Evolutionary conservation across 2,888 invertebrate genomes (phyloP).

Genomic region (Ectobius pallidus): DNA sequence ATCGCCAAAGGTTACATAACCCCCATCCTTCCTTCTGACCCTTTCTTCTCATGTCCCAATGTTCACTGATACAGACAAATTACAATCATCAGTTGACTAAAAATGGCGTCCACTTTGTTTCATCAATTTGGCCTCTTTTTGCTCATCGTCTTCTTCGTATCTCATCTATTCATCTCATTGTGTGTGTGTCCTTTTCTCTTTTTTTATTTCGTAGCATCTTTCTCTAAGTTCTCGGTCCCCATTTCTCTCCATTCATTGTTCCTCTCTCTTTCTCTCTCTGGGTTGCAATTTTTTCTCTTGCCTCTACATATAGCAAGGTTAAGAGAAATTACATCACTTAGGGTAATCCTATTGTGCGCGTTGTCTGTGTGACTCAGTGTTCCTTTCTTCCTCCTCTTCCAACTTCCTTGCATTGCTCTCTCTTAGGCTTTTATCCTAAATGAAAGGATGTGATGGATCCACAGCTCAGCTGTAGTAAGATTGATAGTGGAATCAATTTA

Average conservation of each 20-base stretch:
- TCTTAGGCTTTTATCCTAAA: slow-evolving; percentile 37
- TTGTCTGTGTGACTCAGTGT: slow-evolving; percentile 17
- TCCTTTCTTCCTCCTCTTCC: not conserved
- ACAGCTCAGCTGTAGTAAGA: slow-evolving; percentile 24
- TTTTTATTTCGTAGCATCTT: too few species aligned
- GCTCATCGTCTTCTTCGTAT: slow-evolving; percentile 27
- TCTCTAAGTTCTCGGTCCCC: too few species aligned
- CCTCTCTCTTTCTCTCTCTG: slow-evolving; percentile 20
- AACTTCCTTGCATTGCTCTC: not conserved
- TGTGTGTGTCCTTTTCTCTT: slow-evolving; percentile 17
- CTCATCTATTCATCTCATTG: slow-evolving; percentile 38
- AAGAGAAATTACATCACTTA: slow-evolving; percentile 39
- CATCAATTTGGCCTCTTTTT: slow-evolving; percentile 33
- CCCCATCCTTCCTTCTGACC: not conserved
- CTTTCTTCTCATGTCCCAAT: not conserved
- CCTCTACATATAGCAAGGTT: slow-evolving; percentile 27
- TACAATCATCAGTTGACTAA: slow-evolving; percentile 31
- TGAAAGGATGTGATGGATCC: slow-evolving; percentile 34
- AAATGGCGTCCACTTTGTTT: slow-evolving; percentile 32
- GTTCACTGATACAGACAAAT: slow-evolving; percentile 29
- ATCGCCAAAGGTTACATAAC: slow-evolving; percentile 26
- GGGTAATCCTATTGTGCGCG: slow-evolving; percentile 38
- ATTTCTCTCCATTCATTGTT: not conserved
- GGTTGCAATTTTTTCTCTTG: slow-evolving; percentile 12
- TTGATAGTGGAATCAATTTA: slow-evolving; percentile 26